Evolutionary conservation across 2,888 invertebrate genomes (phyloP), one percentile per base, ranked within the genome.

Genomic region (Lacanobia oleracea): DNA sequence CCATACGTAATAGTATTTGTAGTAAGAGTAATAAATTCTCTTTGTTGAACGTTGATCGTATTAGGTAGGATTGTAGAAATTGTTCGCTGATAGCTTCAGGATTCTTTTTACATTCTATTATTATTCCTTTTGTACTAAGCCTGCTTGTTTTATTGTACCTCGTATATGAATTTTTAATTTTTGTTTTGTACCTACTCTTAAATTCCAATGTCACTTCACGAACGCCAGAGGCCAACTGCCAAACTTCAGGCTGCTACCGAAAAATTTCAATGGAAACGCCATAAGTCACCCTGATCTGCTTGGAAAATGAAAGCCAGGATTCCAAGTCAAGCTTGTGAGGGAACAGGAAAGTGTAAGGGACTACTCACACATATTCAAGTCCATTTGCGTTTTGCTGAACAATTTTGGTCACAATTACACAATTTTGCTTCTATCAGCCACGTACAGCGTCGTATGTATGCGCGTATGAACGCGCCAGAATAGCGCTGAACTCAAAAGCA

Each of bases 1-100:
- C 83, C 84, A 81, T 84, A 87, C 83, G 78, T 83, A 85, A 70
- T 77, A 81, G 82, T 87, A 85, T 85, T 86, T 89, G 89, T 86
- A 81, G 77, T 74, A 69, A 73, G 68, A 79, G 81, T 69, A 68
- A 79, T 85, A 76, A 57, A 83, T 83, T 73, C 65, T 77, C 76
- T 79, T 78, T 67, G 56, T 81, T 56, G 57, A 71, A 64, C 45
- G 16, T 21, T 61, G 56, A 67, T 67, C 72, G 54, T 57, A 75
- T 53, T 75, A 48, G 43, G 21, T 27, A 64, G 60, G 27, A 64
- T 73, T 45, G 48, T 18, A 50, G 33, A 37, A 67, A 64, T 67
- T 54, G 14, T 43, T 60, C 40, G 16, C 27, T 21, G 57, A 56
- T 56, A 60, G 54, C 14, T 54, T 54, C n/a, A 10, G 16, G 12